Conservation (phyloP, 1,140 invertebrate species). For the Cherax quadricarinatus region DNA sequence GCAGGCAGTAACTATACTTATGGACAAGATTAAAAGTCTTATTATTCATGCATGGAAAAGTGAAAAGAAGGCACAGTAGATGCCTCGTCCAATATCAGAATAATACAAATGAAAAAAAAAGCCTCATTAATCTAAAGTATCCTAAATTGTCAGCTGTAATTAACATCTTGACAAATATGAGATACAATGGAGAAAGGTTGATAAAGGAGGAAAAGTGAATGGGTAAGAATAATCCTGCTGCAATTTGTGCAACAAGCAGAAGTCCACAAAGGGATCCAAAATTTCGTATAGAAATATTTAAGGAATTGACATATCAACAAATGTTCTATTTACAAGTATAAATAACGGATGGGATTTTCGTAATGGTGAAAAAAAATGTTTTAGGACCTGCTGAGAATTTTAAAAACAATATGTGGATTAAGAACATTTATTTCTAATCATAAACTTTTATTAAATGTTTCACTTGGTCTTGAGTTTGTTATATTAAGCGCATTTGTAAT, state of each 20-base stretch:
- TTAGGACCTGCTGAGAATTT: too few relatives aligned
- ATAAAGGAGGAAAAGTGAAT: constrained; percentile 81
- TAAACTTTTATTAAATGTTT: too few relatives aligned
- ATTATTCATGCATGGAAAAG: constrained; percentile 79
- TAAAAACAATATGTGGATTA: too few relatives aligned
- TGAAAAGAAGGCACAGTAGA: constrained; percentile 75
- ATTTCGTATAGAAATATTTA: too few relatives aligned
- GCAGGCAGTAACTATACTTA: constrained; percentile 83
- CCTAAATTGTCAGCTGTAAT: constrained; percentile 79
- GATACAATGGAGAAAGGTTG: constrained; percentile 79
- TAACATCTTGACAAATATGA: constrained; percentile 75
- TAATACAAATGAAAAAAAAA: constrained; percentile 76
- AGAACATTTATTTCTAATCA: too few relatives aligned
- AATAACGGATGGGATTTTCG: too few relatives aligned
- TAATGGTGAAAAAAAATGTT: too few relatives aligned
- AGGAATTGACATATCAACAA: too few relatives aligned
- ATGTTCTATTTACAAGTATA: too few relatives aligned
- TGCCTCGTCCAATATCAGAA: constrained; percentile 75
- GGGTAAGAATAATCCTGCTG: constrained; percentile 80
- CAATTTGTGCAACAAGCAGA: constrained; percentile 79
- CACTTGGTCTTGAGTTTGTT: too few relatives aligned
- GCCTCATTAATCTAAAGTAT: constrained; percentile 79
- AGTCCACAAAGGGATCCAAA: too few relatives aligned
- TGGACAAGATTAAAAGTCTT: constrained; percentile 80
- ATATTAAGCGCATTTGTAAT: too few relatives aligned